Percentiles rank a stretch among this genome's conserved stretches.
Conservation (phyloP, 2,797 vertebrate species). For the Myotis pilosus region DNA sequence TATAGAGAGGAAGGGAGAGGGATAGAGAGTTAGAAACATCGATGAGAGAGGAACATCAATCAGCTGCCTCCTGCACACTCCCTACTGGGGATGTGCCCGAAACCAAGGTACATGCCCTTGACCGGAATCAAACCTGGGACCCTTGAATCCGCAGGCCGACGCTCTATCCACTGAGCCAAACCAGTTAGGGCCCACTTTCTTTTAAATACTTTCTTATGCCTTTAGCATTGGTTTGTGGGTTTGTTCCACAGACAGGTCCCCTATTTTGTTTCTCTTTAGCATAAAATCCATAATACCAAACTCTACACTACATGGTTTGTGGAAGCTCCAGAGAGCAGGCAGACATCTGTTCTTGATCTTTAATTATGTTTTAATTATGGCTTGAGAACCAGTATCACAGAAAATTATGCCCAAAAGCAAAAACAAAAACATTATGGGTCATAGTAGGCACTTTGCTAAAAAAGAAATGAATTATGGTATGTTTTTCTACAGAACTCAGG, state of each 20-base stretch:
- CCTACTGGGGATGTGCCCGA: too few relatives aligned
- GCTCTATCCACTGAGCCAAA: too few relatives aligned
- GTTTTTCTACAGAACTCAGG: not conserved
- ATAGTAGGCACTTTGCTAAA: not conserved
- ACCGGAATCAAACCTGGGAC: too few relatives aligned
- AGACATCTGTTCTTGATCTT: conserved; percentile 67
- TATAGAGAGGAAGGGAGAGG: too few relatives aligned
- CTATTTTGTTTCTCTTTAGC: not conserved
- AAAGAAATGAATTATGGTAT: not conserved
- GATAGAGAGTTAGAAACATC: too few relatives aligned
- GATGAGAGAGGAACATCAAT: too few relatives aligned
- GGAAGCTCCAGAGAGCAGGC: not conserved
- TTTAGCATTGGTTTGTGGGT: not conserved
- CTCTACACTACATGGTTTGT: not conserved
- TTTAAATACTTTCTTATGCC: not conserved
- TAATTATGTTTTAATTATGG: conserved; percentile 66
- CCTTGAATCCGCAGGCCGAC: too few relatives aligned
- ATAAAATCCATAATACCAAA: conserved; percentile 6
- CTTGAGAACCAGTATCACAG: conserved; percentile 62
- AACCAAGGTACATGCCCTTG: too few relatives aligned
- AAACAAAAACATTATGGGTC: not conserved
- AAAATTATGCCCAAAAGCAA: conserved; percentile 39
- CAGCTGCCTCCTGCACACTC: too few relatives aligned
- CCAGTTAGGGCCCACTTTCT: not conserved
- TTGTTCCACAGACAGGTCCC: not conserved